These are phyloP conservation scores for Datnioides undecimradiatus DNA, from an alignment of 2,113 vertebrate genomes.

Conservation along the genomic window DNA sequence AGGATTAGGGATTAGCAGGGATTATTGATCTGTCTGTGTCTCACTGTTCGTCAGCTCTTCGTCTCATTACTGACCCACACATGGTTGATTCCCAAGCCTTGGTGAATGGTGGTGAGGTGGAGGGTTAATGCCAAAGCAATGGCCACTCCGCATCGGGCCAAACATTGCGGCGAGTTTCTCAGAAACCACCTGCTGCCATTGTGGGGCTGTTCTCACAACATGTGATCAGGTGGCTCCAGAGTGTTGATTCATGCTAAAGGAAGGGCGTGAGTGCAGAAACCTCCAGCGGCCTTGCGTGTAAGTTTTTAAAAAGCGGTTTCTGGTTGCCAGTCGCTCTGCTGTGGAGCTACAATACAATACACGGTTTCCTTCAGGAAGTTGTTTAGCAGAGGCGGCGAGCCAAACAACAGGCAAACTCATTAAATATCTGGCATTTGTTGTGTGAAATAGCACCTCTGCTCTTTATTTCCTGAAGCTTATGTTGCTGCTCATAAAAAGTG, in stretches of 20 bases:
- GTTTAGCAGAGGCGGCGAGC: neutral
- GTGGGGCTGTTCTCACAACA: neutral
- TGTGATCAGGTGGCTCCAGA: neutral
- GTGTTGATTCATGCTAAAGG: neutral
- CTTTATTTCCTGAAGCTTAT: neutral
- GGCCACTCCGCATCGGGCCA: neutral
- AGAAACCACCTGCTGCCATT: slow-evolving; percentile 56
- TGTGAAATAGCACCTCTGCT: neutral
- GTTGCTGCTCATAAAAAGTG: neutral
- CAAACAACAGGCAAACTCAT: neutral
- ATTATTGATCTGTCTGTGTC: slow-evolving; percentile 78
- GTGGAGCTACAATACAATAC: neutral
- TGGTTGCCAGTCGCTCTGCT: neutral
- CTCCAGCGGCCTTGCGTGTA: neutral
- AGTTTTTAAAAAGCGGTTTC: neutral
- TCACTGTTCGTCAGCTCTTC: slow-evolving; percentile 30
- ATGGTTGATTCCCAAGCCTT: slow-evolving; percentile 76
- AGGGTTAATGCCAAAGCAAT: slow-evolving; percentile 24
- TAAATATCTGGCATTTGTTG: neutral
- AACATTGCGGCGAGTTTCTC: slow-evolving; percentile 5
- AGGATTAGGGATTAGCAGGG: slow-evolving; percentile 70
- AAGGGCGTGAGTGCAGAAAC: neutral
- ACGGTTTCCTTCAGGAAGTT: neutral
- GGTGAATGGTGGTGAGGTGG: slow-evolving; percentile 11
- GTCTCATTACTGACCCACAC: slow-evolving; percentile 51